phyloP scores from a whole-genome alignment of 1,140 invertebrate genomes.

The Gonioctena quinquepunctata region DNA sequence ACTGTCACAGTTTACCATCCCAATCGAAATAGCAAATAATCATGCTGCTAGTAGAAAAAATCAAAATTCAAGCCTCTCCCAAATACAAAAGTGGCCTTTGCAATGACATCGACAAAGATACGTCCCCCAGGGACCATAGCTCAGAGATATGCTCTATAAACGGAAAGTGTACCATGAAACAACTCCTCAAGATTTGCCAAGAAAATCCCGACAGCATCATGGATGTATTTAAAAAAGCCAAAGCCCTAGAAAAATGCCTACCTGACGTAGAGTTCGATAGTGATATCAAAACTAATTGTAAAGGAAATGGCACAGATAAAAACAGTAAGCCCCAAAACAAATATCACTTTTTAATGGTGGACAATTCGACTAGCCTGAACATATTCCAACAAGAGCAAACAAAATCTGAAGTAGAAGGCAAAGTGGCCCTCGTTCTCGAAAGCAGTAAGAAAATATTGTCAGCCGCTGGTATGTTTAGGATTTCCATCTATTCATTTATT shows the following conservation, averaged over 20 bases:
- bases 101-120: neutral
- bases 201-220: neutral
- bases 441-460: no score
- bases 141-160: neutral
- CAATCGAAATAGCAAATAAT: neutral
- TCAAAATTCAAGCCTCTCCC: neutral
- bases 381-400: neutral
- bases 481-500: no score
- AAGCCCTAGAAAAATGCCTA: neutral
- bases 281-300: neutral
- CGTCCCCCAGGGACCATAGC: neutral
- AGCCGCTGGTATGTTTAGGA: no score
- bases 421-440: no score
- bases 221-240: neutral
- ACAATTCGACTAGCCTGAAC: neutral
- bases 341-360: constrained; percentile 1
- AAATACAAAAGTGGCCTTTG: neutral
- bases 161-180: neutral
- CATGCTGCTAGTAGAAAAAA: neutral
- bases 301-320: neutral
- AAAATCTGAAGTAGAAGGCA: no score
- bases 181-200: neutral
- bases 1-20: no score
- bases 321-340: neutral
- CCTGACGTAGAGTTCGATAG: neutral